Evolutionary conservation across 37 sponge, comb jelly and placozoan genomes (phyloP).

Genomic region (Halisarca cf. caerulea): DNA sequence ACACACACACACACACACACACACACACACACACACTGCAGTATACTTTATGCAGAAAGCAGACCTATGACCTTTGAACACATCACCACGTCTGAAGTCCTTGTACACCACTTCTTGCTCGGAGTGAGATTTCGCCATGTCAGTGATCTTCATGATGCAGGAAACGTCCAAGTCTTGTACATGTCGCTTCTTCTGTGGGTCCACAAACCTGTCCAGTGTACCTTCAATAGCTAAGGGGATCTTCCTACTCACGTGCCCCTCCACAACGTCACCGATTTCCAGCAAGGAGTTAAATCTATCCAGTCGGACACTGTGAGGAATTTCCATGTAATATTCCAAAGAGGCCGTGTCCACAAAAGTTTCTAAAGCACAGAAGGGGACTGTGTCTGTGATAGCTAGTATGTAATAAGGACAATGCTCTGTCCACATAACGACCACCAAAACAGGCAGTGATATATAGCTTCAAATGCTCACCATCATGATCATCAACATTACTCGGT

Average conservation of each 20-base stretch:
- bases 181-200: neutral
- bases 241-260: constrained; percentile 45
- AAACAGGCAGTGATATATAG: no score
- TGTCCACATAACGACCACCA: no score
- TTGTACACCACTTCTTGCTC: constrained; percentile 13
- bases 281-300: constrained; percentile 52
- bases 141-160: constrained; percentile 10
- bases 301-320: neutral
- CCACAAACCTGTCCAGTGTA: neutral
- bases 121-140: neutral
- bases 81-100: constrained; percentile 17
- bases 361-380: no score
- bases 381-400: no score
- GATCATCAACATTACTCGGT: neutral
- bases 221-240: constrained; percentile 22
- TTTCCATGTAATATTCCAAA: constrained; percentile 56
- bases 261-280: constrained; percentile 48
- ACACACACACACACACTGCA: no score
- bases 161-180: neutral
- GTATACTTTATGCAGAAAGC: no score
- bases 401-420: no score
- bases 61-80: constrained; percentile 20
- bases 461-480: neutral
- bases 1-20: neutral
- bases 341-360: constrained; percentile 32